Evolutionary conservation across 2,888 invertebrate species (phyloP), one percentile per base, ranked within the genome.

Genomic region (Aporophyla nigra): DNA sequence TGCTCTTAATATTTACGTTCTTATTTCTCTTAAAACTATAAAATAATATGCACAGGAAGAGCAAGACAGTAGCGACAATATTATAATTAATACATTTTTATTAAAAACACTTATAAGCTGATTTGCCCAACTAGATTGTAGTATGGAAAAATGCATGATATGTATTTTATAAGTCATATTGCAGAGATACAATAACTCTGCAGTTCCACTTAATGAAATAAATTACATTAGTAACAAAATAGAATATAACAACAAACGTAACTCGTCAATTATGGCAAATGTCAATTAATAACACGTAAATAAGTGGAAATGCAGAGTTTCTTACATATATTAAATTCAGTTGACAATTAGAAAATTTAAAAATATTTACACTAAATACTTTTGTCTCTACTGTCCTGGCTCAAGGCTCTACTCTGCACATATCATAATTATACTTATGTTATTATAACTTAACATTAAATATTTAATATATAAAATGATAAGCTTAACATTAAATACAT

Each of bases 341-440:
- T 62, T 78, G 61, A 79, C n/a, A 71, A 59, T 70, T 71, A 71
- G 72, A 77, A 58, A 63, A 65, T 69, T 71, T 53, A 7, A 67
- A 72, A 69, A 66, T 72, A 76, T 77, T 80, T 70, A 77, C 75
- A 72, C 77, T 77, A 78, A 82, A 71, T 69, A 67, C 53, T 70
- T 58, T 85, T 82, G 90, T 91, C 90, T 85, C 85, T 91, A 91
- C 93, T 91, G 92, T 91, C 95, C 90, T 92, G 95, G 96, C 96
- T 96, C 95, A 95, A 78, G 86, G 94, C 95, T 92, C 88, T 89
- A 80, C 90, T 88, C 90, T 90, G 90, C 77, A 79, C 87, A 91
- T 91, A 90, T 84, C 74, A 83, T 72, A 51, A 66, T n/a, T 58
- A 74, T 74, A 76, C 78, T 83, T 78, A 87, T 78, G 61, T 83